Base-by-base conservation (phyloP, 2,888 invertebrate species). In the Dynastes maya region DNA sequence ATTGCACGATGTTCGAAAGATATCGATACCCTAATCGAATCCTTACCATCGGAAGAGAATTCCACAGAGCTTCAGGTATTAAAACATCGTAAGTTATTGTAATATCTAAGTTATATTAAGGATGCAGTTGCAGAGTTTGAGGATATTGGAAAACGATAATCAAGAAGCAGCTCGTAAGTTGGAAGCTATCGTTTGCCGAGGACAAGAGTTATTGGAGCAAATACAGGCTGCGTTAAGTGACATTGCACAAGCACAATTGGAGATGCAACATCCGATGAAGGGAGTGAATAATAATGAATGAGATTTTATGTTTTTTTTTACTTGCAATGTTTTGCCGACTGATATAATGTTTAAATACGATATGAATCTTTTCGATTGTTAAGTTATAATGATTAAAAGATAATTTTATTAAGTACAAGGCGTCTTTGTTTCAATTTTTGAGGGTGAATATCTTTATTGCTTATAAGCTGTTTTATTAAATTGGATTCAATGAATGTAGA, bases 1-100 rank as follows among this genome's bases (percentile, higher is more conserved):
- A 99, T 99, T 84, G 97, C 98, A 0, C 92, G 98, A 79, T 98
- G 98, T 88, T 98, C 98, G 0, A 98, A 98, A 89, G 99, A 99
- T 88, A 99, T 99, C 80, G 99, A 99, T 86, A 96, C 97, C 0
- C 89, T 99, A 2, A 98, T 99, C 80, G 98, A 98, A 86, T 98
- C 98, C 0, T 89, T 99, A 63, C 98, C 98, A 0, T 97, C 96
- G 87, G 98, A 98, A 86, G 98, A 98, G 85, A 97, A 96, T 63
- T 97, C 97, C 0, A 94, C 95, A n/a, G 97, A 98, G 87, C 89
- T 98, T 9, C 98, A 98, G 89, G 96, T 88, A 84, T 76, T 45
- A 32, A 2, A 49, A 61, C 27, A 13, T 68, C 40, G 37, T 61
- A 40, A 11, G 8, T 45, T 45, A 45, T 2, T 8, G 45, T 45